phyloP scores from a whole-genome alignment of 2,113 vertebrate species.

The Leptocoma aspasia region DNA sequence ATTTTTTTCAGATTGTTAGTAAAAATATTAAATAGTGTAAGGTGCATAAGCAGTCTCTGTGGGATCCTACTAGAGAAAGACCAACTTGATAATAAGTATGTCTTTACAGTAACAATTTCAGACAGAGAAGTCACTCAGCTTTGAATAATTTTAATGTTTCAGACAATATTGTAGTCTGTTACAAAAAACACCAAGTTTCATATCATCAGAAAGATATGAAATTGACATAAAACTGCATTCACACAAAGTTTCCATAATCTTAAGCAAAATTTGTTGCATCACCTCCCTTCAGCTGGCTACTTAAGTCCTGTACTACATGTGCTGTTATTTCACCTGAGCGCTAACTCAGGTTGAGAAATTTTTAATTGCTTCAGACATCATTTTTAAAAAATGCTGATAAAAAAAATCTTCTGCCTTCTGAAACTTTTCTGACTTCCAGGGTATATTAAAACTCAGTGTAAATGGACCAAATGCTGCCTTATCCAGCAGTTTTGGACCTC shows the following conservation, averaged over 20 bases:
- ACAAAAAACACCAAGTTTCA: background rate
- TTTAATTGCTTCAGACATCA: background rate
- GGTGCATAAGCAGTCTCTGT: background rate
- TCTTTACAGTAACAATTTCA: background rate
- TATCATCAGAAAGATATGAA: background rate
- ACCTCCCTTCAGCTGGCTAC: background rate
- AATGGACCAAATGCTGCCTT: background rate
- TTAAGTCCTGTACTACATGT: background rate
- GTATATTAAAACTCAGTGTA: background rate
- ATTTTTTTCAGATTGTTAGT: background rate
- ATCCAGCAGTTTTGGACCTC: background rate
- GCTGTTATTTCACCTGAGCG: background rate
- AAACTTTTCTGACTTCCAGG: background rate
- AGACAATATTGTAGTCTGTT: background rate
- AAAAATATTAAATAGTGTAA: background rate
- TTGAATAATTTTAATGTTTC: slow-evolving; percentile 1
- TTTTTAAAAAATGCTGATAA: background rate
- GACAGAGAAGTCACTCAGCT: background rate
- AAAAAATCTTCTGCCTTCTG: background rate
- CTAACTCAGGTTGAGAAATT: background rate
- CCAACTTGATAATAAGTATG: background rate
- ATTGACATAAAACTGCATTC: background rate
- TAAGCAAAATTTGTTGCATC: background rate
- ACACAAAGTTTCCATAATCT: background rate
- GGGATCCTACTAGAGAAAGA: background rate